phyloP scores from a whole-genome alignment of 2,888 invertebrate species.

The Hydriomena furcata region DNA sequence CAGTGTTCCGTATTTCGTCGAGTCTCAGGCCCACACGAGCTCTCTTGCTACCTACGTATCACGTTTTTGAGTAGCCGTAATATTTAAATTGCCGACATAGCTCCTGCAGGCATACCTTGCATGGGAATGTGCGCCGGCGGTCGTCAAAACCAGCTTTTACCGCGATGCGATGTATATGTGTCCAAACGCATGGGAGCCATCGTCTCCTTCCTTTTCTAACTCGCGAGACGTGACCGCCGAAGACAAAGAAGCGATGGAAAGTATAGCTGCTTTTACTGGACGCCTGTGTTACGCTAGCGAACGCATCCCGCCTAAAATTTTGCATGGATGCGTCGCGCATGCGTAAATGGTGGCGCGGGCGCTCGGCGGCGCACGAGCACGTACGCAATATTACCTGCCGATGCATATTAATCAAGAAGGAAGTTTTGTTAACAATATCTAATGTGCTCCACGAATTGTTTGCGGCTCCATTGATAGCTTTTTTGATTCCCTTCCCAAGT shows the following conservation, averaged over 20 bases:
- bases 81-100: slow-evolving; percentile 82
- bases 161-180: slow-evolving; percentile 75
- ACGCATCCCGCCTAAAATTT: slow-evolving; percentile 83
- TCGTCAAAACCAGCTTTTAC: slow-evolving; percentile 77
- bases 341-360: slow-evolving; percentile 61
- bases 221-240: slow-evolving; percentile 45
- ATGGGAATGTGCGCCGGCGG: slow-evolving; percentile 79
- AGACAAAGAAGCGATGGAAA: slow-evolving; percentile 73
- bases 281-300: slow-evolving; percentile 67
- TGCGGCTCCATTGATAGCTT: slow-evolving; percentile 77
- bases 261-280: slow-evolving; percentile 68
- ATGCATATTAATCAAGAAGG: slow-evolving; percentile 81
- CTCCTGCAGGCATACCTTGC: slow-evolving; percentile 80
- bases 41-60: slow-evolving; percentile 79
- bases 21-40: slow-evolving; percentile 72
- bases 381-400: slow-evolving; percentile 76
- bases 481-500: slow-evolving; percentile 60
- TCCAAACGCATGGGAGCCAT: slow-evolving; percentile 63
- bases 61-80: slow-evolving; percentile 82
- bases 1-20: slow-evolving; percentile 69
- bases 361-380: slow-evolving; percentile 65
- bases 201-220: slow-evolving; percentile 72
- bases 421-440: slow-evolving; percentile 84
- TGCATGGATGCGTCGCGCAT: slow-evolving; percentile 81
- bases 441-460: slow-evolving; percentile 72